phyloP scores from a whole-genome alignment of 2,797 vertebrate genomes.

The Darevskia mixta region DNA sequence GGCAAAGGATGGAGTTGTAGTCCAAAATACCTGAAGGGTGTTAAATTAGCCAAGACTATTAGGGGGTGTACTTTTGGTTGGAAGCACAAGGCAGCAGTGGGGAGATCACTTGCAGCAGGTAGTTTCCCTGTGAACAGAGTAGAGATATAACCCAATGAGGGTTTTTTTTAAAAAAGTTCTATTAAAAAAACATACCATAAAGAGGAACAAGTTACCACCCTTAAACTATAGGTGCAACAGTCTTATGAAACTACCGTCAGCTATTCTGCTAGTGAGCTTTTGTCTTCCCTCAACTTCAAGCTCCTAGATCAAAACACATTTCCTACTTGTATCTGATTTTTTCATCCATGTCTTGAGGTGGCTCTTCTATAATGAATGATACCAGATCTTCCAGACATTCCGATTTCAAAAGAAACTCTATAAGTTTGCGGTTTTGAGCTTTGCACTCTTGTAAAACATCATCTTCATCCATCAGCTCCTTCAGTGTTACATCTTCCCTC shows the following conservation, averaged over 20 bases:
- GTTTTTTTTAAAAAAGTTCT: neutral
- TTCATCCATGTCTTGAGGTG: constrained; percentile 93
- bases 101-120: neutral
- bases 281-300: constrained; percentile 36
- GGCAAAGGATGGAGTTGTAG: too few relatives aligned
- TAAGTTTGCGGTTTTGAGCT: constrained; percentile 97
- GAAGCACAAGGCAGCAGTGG: neutral
- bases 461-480: constrained; percentile 97
- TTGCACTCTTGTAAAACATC: constrained; percentile 98
- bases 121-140: neutral
- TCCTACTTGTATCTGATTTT: constrained; percentile 98
- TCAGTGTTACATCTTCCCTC: constrained; percentile 96
- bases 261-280: neutral
- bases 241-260: neutral
- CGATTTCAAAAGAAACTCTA: constrained; percentile 94
- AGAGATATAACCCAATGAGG: neutral
- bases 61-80: neutral
- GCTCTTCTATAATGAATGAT: constrained; percentile 96
- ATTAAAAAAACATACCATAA: neutral
- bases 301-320: constrained; percentile 37
- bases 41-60: too few relatives aligned
- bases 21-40: too few relatives aligned
- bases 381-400: constrained; percentile 97
- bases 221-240: constrained; percentile 1
- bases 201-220: neutral